Conservation (phyloP, 2,888 invertebrate species). For the Agrotis clavis region DNA sequence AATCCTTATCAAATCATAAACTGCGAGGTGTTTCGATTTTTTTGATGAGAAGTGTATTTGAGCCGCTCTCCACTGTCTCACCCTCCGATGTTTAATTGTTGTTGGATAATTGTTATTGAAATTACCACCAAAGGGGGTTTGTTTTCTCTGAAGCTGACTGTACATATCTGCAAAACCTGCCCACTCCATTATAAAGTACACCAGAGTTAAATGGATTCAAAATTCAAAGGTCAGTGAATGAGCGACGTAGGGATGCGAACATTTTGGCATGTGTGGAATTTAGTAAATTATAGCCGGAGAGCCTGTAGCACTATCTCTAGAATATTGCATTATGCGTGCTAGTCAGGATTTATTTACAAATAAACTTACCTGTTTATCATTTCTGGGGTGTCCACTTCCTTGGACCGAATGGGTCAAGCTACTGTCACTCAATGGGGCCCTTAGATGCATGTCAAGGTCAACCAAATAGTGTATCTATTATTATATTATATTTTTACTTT, state of each 20-base stretch:
- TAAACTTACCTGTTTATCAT: conserved; percentile 1
- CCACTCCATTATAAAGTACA: not conserved
- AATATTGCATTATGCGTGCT: not conserved
- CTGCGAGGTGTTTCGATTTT: no score
- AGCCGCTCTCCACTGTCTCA: not conserved
- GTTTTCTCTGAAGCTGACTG: not conserved
- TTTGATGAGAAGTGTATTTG: no score
- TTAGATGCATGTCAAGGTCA: not conserved
- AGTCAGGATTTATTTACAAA: not conserved
- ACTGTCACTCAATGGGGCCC: not conserved
- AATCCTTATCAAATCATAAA: no score
- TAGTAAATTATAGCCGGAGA: not conserved
- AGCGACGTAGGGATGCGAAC: not conserved
- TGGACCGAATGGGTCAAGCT: not conserved
- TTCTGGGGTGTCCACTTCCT: not conserved
- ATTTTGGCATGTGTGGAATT: not conserved
- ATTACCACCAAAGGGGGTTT: no score
- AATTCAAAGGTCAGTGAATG: not conserved
- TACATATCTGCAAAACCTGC: no score
- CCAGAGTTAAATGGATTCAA: not conserved
- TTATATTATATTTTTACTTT: not conserved
- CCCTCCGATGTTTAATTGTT: not conserved
- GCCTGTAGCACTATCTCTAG: not conserved
- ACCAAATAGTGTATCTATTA: no score
- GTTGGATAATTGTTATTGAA: no score